A percentile compares a stretch with the other conserved stretches of the same genome.
phyloP scores from a whole-genome alignment of 2,797 vertebrate species.

The Pantherophis alleghaniensis region DNA sequence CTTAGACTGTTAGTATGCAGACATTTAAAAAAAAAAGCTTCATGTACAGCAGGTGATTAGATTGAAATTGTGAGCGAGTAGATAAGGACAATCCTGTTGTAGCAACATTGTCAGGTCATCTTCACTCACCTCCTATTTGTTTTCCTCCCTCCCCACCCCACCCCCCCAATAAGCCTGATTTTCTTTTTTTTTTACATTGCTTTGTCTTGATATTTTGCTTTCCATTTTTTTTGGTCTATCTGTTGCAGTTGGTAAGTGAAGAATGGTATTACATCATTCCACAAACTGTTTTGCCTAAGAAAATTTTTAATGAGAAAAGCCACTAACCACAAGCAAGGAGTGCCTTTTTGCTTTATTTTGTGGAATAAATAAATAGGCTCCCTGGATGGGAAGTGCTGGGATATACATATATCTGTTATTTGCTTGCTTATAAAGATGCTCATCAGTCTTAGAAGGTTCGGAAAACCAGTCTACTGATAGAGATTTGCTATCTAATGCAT shows the following conservation, averaged over 20 bases:
- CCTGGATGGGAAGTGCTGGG: neutral
- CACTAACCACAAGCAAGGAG: neutral
- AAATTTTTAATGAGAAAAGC: neutral
- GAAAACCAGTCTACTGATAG: neutral
- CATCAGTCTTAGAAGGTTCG: neutral
- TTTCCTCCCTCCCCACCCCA: neutral
- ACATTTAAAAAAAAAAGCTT: neutral
- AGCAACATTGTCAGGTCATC: neutral
- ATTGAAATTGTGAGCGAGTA: neutral
- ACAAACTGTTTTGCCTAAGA: neutral
- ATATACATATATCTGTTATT: neutral
- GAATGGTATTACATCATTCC: neutral
- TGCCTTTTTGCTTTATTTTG: neutral
- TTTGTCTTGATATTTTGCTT: neutral
- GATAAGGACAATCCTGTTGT: neutral
- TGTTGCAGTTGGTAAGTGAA: neutral
- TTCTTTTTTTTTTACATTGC: neutral
- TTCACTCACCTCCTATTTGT: neutral
- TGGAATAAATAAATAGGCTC: neutral
- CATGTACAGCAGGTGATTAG: neutral
- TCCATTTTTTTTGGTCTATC: neutral
- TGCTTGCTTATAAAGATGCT: neutral
- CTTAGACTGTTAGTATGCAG: neutral
- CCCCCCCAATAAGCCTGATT: neutral
- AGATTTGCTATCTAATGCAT: neutral